Evolutionary conservation across 2,888 invertebrate genomes (phyloP).

Genomic region (Luffia ferchaultella): DNA sequence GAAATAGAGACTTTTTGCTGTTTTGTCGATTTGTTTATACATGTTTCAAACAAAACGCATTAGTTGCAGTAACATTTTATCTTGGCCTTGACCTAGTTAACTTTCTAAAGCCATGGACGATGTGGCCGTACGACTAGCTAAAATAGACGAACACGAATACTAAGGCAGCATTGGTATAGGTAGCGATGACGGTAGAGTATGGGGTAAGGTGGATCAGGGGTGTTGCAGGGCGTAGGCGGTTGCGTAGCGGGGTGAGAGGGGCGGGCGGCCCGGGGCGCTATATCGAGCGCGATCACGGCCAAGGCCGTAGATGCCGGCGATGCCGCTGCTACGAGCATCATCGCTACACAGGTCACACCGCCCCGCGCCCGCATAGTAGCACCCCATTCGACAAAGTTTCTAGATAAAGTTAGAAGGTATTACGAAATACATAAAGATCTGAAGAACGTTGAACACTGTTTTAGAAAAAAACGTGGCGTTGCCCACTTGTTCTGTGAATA

Average conservation of each 20-base stretch:
- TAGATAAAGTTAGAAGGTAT: too few species aligned
- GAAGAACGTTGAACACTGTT: too few species aligned
- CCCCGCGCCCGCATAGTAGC: constrained; percentile 8
- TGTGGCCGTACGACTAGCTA: background rate
- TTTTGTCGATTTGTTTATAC: background rate
- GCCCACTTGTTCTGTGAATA: too few species aligned
- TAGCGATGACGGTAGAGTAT: constrained; percentile 15
- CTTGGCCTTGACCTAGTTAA: background rate
- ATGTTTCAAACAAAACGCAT: background rate
- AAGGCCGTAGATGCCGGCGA: constrained; percentile 35
- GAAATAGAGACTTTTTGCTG: too few species aligned
- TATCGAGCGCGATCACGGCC: constrained; percentile 58
- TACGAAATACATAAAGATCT: too few species aligned
- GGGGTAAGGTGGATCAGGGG: background rate
- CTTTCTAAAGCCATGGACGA: background rate
- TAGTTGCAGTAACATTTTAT: background rate
- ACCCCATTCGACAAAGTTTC: constrained; percentile 7
- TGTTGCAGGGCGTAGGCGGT: constrained; percentile 18
- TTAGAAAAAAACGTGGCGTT: too few species aligned
- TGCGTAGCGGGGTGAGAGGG: constrained; percentile 23
- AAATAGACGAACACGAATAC: constrained; percentile 4
- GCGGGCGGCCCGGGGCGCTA: constrained; percentile 35
- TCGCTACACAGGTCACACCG: too few species aligned
- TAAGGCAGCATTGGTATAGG: constrained; percentile 7
- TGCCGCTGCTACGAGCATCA: background rate